phyloP scores from a whole-genome alignment of 2,888 invertebrate species.

The Melitaea athalia region DNA sequence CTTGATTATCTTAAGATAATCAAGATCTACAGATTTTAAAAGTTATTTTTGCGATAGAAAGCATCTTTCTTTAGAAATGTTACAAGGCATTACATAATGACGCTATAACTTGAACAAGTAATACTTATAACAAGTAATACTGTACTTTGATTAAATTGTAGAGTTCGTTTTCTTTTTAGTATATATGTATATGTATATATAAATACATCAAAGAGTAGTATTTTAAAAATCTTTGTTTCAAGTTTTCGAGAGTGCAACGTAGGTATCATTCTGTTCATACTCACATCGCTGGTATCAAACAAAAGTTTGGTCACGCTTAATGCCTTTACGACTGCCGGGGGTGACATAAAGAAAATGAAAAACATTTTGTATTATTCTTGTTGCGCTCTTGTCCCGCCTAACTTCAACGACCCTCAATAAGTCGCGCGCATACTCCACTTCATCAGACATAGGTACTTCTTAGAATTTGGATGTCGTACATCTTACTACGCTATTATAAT shows the following conservation, averaged over 20 bases:
- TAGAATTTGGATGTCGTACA: not conserved
- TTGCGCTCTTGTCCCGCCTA: constrained; percentile 79
- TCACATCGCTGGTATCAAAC: constrained; percentile 79
- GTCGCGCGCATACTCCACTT: constrained; percentile 52
- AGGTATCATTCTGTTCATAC: constrained; percentile 64
- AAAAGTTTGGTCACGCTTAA: constrained; percentile 92
- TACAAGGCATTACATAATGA: too few species aligned
- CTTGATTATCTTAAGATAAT: too few species aligned
- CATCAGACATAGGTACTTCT: not conserved
- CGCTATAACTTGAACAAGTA: too few species aligned
- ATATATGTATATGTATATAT: not conserved
- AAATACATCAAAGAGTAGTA: not conserved
- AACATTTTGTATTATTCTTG: constrained; percentile 87
- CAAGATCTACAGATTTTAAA: too few species aligned
- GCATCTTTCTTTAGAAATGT: too few species aligned
- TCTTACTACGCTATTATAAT: not conserved
- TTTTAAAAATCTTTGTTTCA: constrained; percentile 32
- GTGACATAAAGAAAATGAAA: constrained; percentile 95
- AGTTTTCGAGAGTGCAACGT: constrained; percentile 44
- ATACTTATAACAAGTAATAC: too few species aligned
- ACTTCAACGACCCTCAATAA: constrained; percentile 72
- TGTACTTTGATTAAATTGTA: too few species aligned
- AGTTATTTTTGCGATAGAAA: too few species aligned
- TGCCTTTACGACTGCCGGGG: constrained; percentile 93
- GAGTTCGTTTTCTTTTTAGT: not conserved